Conservation (phyloP, 2,888 invertebrate genomes). For the Caenorhabditis wallacei region DNA sequence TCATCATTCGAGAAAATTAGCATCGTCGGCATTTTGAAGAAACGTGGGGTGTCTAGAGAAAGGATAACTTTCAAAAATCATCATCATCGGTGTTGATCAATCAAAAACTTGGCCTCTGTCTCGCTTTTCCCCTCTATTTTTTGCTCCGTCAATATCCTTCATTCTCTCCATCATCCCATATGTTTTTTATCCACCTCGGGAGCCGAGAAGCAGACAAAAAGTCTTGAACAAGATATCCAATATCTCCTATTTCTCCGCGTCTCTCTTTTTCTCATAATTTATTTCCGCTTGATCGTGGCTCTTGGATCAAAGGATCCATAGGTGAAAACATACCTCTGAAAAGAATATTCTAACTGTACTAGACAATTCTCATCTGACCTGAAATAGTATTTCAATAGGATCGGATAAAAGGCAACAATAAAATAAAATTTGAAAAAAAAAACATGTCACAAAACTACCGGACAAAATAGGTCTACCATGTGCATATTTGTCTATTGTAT, state of each 20-base stretch:
- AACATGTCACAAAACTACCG: constrained; percentile 6
- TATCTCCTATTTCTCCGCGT: constrained; percentile 24
- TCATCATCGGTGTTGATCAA: constrained; percentile 32
- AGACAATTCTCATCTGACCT: too few relatives aligned
- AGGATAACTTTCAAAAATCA: constrained; percentile 27
- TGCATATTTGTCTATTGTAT: constrained; percentile 66
- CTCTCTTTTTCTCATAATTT: constrained; percentile 6
- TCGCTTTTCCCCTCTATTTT: constrained; percentile 1
- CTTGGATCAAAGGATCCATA: too few relatives aligned
- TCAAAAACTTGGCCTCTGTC: constrained; percentile 18
- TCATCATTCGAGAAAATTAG: not conserved
- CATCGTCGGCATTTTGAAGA: not conserved
- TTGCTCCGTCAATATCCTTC: constrained; percentile 17
- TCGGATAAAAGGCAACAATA: not conserved
- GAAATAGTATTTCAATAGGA: not conserved
- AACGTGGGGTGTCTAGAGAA: not conserved
- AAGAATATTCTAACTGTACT: too few relatives aligned
- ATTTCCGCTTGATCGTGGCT: too few relatives aligned
- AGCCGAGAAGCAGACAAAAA: constrained; percentile 33
- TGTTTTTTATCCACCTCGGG: constrained; percentile 51
- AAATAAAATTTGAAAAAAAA: not conserved
- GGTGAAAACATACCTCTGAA: too few relatives aligned
- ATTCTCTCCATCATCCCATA: constrained; percentile 22
- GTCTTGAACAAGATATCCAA: constrained; percentile 57
- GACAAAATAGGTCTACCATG: constrained; percentile 67